Base-by-base conservation (phyloP, 2,113 vertebrate species). In the Sander vitreus region DNA sequence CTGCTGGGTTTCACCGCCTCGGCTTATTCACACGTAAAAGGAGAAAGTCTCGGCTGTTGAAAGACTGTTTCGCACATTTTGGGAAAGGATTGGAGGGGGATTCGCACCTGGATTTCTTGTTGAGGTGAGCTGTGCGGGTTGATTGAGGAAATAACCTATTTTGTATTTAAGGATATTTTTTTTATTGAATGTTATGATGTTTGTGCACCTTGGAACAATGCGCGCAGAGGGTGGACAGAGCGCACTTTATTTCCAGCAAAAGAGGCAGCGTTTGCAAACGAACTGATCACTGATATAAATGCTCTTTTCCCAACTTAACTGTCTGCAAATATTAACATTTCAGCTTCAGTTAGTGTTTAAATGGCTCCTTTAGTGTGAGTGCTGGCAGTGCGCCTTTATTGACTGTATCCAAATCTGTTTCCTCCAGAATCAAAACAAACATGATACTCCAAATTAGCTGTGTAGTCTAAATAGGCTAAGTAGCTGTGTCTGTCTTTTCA, bases 141-240 rank as follows among this genome's bases (percentile, higher is more conserved):
- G 5, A 0, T 18, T 21, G 39, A 6, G 9, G 27, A 16, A 13
- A n/a, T 11, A 43, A 10, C 39, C 39, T 43, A 0, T 11, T 16
- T 14, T 0, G 5, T 62, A 1, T 18, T 54, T 5, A 2, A 6
- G 18, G 1, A 0, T 2, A 43, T 43, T 8, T 13, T 23, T 55
- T 73, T 43, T 0, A 1, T 10, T n/a, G 47, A 18, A 6, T 69
- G 27, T 6, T 50, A 0, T 30, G 25, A 2, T 45, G 60, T 69
- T 21, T 13, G 10, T 15, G 60, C 36, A 1, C 11, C 6, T 13
- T 21, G 81, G 67, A 2, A 36, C 39, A 75, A 12, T 66, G 80
- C 75, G 90, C 84, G 64, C 86, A 87, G 84, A 82, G 85, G 84
- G 43, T 3, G 47, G 30, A 53, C 2, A 43, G 73, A 82, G 87